Base-by-base conservation (phyloP, 1,140 invertebrate genomes). In the Drosophila pruinosa region DNA sequence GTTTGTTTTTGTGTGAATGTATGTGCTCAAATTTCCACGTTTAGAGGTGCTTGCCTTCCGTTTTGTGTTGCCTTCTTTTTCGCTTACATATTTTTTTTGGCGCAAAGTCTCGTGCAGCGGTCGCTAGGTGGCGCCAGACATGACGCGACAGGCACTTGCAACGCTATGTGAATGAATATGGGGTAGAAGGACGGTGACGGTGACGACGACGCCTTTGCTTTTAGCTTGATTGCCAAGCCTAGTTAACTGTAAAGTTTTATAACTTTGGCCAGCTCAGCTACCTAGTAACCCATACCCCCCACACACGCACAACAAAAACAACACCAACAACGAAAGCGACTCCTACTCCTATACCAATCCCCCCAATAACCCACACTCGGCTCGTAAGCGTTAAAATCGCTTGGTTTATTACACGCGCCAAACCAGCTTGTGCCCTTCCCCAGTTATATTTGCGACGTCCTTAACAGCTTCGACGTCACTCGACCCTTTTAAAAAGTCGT, bases 231-330 rank as follows among this genome's bases (percentile, higher is more conserved):
- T 88, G 82, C 82, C 83, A 88, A 88, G 82, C 82, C 82, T 88
- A 88, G 82, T 88, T 88, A 88, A 88, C 78, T 88, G 83, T 88
- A 88, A 88, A 88, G 82, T 88, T 88, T 88, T 88, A 88, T 88
- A 88, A 82, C 82, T 82, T 82, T 86, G 68, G 71, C 82, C 71
- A 48, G 54, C 59, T 56, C 56, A 24, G 58, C 47, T 36, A 47
- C 65, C 74, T 31, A 61, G 34, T 43, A 26, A 19, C 52, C 36
- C n/a, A 48, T 10, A 17, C 19, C 8, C 14, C 39, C 8, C 24
- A 28, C 10, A 36, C 50, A 39, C 22, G 6, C 45, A n/a, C 24
- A 10, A 6, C 17, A 15, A 41, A 26, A 28, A 19, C 54, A 50
- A 22, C 48, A 57, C 24, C 56, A 47, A 31, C 47, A 50, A 12